Evolutionary conservation across 2,797 vertebrate species (phyloP), one percentile per base, ranked within the genome.

Genomic region (Diceros bicornis): DNA sequence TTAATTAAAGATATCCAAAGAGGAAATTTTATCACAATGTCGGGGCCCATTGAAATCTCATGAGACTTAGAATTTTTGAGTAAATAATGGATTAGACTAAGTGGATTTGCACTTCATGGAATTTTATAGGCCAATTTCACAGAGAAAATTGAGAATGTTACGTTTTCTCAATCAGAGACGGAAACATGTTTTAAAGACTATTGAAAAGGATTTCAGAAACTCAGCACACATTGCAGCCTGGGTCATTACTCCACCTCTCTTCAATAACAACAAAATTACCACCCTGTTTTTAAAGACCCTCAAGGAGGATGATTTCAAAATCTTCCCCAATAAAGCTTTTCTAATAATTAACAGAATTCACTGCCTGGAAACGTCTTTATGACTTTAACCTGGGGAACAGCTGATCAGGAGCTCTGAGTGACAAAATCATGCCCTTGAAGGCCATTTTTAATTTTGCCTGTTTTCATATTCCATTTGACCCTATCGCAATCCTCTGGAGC

Each of bases 301-400:
- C 62, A 68, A 79, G 23, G 59, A 96, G 47, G 37, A 82, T 17
- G 9, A 84, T 84, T 95, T 94, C 17, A 57, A 94, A 96, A 68
- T 88, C 55, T 71, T 7, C n/a, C n/a, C 17, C 23, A 83, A 21
- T 69, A 62, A 88, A 89, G 0, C 11, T 74, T 87, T 94, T 62
- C 41, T 77, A 86, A 91, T 82, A 89, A 34, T 77, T 86, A 71
- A 50, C 62, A 91, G 23, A 95, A 77, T 87, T 59, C 34, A 62
- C 29, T 57, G 13, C 18, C 34, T 47, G 25, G 25, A 86, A 95
- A 85, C 88, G 23, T 69, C 61, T 59, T 84, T 52, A 29, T 84
- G 18, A 29, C 37, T 95, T 93, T 82, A 91, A 52, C 11, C 59
- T 37, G 72, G 29, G 6, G 20, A 94, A 85, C 25, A 77, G 75